These are phyloP conservation scores for Gambusia affinis DNA, from an alignment of 2,113 vertebrate genomes.

Conservation along the genomic window DNA sequence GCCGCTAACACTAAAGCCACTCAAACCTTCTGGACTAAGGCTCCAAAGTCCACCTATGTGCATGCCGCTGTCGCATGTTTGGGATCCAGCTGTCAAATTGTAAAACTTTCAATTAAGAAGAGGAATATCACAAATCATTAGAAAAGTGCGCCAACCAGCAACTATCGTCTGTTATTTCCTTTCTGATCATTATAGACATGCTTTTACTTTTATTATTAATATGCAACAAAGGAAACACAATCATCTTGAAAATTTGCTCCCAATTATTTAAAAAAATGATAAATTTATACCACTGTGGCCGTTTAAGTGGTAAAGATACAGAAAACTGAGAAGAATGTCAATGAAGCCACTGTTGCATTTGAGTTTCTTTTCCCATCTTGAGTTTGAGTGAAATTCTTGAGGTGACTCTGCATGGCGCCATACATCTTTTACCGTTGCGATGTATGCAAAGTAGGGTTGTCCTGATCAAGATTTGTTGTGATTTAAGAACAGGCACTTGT, in stretches of 20 bases:
- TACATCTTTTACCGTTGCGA: conserved; percentile 66
- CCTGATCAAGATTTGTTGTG: background rate
- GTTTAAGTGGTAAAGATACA: conserved; percentile 15
- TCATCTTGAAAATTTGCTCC: conserved; percentile 12
- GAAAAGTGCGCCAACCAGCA: conserved; percentile 63
- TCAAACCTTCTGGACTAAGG: conserved; percentile 76
- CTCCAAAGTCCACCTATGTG: conserved; percentile 82
- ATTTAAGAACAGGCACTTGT: background rate
- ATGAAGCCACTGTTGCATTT: conserved; percentile 71
- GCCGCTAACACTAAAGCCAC: conserved; percentile 78
- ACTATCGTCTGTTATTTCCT: conserved; percentile 70
- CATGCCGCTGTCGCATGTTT: conserved; percentile 85
- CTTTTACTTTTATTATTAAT: conserved; percentile 78
- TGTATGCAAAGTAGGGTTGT: conserved; percentile 61
- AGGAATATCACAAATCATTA: conserved; percentile 65
- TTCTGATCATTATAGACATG: conserved; percentile 76
- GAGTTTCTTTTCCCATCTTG: conserved; percentile 30
- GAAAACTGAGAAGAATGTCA: conserved; percentile 70
- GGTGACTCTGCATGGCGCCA: conserved; percentile 67
- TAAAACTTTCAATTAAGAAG: conserved; percentile 60
- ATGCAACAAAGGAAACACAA: conserved; percentile 78
- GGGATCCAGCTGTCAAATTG: conserved; percentile 74
- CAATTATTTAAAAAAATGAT: background rate
- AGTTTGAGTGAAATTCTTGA: conserved; percentile 38
- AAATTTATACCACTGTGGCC: conserved; percentile 4